Conservation (phyloP, 1,140 invertebrate species). For the Trachymyrmex cornetzi region DNA sequence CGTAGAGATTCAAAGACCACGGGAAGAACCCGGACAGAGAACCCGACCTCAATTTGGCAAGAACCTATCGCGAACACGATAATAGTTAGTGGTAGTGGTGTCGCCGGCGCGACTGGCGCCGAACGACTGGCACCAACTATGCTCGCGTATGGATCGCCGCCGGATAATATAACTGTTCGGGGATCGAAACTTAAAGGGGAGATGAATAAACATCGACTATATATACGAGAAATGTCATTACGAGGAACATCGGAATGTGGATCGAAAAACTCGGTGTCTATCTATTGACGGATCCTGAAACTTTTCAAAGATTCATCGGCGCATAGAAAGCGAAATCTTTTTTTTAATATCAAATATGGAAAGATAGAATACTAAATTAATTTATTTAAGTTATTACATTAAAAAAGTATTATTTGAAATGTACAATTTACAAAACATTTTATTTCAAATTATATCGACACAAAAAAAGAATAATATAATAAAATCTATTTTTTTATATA, state of each 20-base stretch:
- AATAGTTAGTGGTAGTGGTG: conserved; percentile 11
- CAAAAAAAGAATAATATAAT: too few species aligned
- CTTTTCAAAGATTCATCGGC: too few species aligned
- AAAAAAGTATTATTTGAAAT: too few species aligned
- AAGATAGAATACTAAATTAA: too few species aligned
- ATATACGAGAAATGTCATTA: background rate
- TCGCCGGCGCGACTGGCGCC: conserved; percentile 56
- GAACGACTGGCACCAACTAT: conserved; percentile 57
- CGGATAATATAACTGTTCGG: conserved; percentile 45
- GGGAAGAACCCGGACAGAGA: conserved; percentile 14
- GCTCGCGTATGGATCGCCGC: conserved; percentile 40
- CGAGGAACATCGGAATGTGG: background rate
- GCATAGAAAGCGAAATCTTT: too few species aligned
- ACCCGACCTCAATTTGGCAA: conserved; percentile 55
- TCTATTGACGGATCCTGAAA: too few species aligned
- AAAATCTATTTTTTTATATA: too few species aligned
- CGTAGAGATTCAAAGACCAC: background rate
- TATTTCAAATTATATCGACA: too few species aligned
- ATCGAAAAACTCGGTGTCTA: background rate
- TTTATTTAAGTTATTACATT: too few species aligned
- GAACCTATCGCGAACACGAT: conserved; percentile 40
- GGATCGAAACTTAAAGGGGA: conserved; percentile 61
- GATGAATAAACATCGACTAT: conserved; percentile 42
- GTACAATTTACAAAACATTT: too few species aligned
- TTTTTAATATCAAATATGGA: too few species aligned